Base-by-base conservation (phyloP, 1,140 invertebrate genomes). In the Drosophila malerkotliana region DNA sequence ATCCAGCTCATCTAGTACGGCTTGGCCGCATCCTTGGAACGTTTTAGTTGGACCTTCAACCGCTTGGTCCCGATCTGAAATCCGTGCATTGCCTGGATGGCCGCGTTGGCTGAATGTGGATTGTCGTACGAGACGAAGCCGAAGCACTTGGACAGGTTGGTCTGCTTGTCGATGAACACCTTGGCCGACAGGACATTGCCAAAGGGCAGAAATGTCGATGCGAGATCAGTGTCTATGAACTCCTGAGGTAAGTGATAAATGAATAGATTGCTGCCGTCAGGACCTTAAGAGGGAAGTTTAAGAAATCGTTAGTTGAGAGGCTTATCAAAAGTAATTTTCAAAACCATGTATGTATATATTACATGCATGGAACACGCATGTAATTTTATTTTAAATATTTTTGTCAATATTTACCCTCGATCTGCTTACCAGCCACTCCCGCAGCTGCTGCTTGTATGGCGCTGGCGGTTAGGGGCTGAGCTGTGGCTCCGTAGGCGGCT, bases 101-200 rank as follows among this genome's bases (percentile, higher is more conserved):
- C 98, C 81, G 96, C 95, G 92, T 98, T 97, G 55, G 98, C 98
- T 89, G 97, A 98, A 76, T 96, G 92, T 56, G 96, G 95, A 93
- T 98, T 99, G 93, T 99, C 98, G 92, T 98, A 99, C 69, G 98
- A 99, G 56, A 99, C 98, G 93, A 99, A 99, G 91, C 98, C 98
- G 94, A 99, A 99, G 94, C 98, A 99, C 94, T 99, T 99, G 91
- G 98, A 99, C 82, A 98, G 94, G 93, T 99, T 99, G 67, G 98
- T 99, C 92, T 98, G 97, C 94, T 99, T 99, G 94, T 99, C 98
- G 93, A 99, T 98, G 94, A 99, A 99, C 93, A 99, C 98, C 95
- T 99, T 99, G 85, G 98, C 98, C 64, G 98, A 99, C 89, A 99
- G 95, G 87, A 99, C 97, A 92, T 96, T 97, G 79, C 98, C 98